phyloP scores from a whole-genome alignment of 53 echinoderm and acorn worm genomes.

The Echinometra lucunter region DNA sequence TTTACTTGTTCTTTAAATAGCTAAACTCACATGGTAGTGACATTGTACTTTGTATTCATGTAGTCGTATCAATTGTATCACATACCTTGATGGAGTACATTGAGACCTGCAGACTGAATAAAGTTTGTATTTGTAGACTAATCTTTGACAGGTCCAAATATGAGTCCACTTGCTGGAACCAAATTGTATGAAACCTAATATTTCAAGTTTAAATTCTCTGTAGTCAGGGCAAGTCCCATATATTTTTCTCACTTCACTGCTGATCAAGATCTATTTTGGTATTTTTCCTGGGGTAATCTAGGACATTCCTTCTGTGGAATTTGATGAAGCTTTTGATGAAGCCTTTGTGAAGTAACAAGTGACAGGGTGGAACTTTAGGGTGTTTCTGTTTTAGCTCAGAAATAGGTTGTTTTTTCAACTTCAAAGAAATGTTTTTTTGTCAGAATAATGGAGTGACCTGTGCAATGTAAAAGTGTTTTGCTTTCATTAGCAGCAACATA shows the following conservation, averaged over 20 bases:
- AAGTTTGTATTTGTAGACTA: slow-evolving; percentile 44
- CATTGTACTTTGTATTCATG: neutral
- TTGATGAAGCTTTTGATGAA: slow-evolving; percentile 37
- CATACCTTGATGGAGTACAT: neutral
- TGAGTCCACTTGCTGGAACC: slow-evolving; percentile 11
- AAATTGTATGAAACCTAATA: slow-evolving; percentile 48
- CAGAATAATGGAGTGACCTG: neutral
- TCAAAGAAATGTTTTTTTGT: neutral
- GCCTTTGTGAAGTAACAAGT: slow-evolving; percentile 29
- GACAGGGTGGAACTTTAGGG: slow-evolving; percentile 31
- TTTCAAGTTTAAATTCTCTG: slow-evolving; percentile 28
- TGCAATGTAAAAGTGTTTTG: slow-evolving; percentile 32
- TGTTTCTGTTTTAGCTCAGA: slow-evolving; percentile 39
- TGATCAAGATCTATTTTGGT: slow-evolving; percentile 34
- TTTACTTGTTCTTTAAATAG: neutral
- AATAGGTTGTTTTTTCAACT: neutral
- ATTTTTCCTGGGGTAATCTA: neutral
- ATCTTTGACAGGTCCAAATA: slow-evolving; percentile 48
- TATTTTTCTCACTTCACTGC: slow-evolving; percentile 13
- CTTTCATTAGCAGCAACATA: neutral
- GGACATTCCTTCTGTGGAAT: neutral
- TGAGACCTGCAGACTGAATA: neutral
- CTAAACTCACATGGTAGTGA: neutral
- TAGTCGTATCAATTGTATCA: no score
- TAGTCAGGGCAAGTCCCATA: neutral